Base-by-base conservation (phyloP, 53 echinoderm and acorn worm genomes). In the Paracentrotus lividus region DNA sequence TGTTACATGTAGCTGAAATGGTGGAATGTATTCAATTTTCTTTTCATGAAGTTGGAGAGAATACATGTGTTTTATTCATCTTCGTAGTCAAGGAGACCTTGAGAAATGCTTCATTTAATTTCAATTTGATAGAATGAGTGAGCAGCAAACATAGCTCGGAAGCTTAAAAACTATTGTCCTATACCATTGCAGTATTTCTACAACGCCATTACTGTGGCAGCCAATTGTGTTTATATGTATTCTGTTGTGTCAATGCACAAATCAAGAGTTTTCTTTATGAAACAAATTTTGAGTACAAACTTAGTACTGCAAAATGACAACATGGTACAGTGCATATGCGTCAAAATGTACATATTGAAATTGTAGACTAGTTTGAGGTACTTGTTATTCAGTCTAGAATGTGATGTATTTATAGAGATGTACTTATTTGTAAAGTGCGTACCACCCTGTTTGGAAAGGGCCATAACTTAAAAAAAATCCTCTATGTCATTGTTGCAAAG, bases 281-380 rank as follows among this genome's bases (percentile, higher is more conserved):
- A 45, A 81, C n/a, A 9, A 45, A 81, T 81, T 47, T 81, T 81
- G 81, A 81, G 81, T 81, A 81, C 81, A 7, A 81, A 16, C n/a
- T 81, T 12, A 13, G 81, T 81, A 81, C 81, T 45, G 54, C 86
- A 56, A 43, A 86, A 86, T 86, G 56, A 23, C 13, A 53, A 52
- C 52, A 88, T 89, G n/a, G 89, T 89, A 64, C 89, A 89, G 89
- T 89, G 89, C 89, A 89, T 58, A 89, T n/a, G 55, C 89, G 89
- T 89, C 89, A 89, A 89, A n/a, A 44, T 89, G 89, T 89, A 89
- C 65, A 64, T 58, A 89, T 65, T 42, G 27, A 21, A 42, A 89
- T 36, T 89, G 89, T 89, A 89, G 89, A 61, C 54, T 89, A 89
- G 89, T 81, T 47, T 2, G 47, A 81, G 31, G 38, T n/a, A 44